phyloP scores from a whole-genome alignment of 2,797 vertebrate genomes.

The Oreortyx pictus region DNA sequence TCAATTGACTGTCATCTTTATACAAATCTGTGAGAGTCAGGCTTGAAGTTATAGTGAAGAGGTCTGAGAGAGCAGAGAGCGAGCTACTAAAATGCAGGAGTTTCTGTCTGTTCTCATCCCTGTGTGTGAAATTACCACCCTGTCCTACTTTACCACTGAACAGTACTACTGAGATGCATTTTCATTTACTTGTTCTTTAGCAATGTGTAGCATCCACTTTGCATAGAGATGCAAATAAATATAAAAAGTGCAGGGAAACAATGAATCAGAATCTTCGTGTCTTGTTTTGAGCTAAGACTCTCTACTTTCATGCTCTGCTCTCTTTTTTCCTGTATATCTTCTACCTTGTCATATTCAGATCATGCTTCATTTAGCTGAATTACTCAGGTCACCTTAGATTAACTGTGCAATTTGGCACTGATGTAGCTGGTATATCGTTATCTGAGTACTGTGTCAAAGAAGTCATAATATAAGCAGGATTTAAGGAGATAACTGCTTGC shows the following conservation, averaged over 20 bases:
- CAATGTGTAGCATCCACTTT: neutral
- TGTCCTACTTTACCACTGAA: constrained; percentile 26
- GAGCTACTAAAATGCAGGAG: neutral
- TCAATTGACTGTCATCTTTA: constrained; percentile 54
- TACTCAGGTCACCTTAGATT: constrained; percentile 65
- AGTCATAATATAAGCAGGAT: constrained; percentile 7
- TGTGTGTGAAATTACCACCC: constrained; percentile 18
- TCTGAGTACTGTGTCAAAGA: constrained; percentile 27
- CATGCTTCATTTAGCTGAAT: constrained; percentile 64
- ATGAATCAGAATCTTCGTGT: neutral
- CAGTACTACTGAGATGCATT: neutral
- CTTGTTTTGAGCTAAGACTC: neutral
- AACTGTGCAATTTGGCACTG: constrained; percentile 54
- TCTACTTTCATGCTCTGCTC: neutral
- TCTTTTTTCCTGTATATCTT: neutral
- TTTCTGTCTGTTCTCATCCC: neutral
- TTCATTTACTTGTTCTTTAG: constrained; percentile 21
- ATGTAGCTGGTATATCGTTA: neutral
- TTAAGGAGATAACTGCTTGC: constrained; percentile 2
- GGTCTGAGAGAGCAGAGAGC: constrained; percentile 16
- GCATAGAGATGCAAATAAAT: constrained; percentile 43
- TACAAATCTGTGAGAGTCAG: constrained; percentile 45
- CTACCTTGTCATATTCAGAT: constrained; percentile 49
- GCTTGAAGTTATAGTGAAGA: constrained; percentile 38
- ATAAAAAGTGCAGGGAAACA: neutral